phyloP scores from a whole-genome alignment of 64 coral and sea anemone species.

The Montipora sp. region DNA sequence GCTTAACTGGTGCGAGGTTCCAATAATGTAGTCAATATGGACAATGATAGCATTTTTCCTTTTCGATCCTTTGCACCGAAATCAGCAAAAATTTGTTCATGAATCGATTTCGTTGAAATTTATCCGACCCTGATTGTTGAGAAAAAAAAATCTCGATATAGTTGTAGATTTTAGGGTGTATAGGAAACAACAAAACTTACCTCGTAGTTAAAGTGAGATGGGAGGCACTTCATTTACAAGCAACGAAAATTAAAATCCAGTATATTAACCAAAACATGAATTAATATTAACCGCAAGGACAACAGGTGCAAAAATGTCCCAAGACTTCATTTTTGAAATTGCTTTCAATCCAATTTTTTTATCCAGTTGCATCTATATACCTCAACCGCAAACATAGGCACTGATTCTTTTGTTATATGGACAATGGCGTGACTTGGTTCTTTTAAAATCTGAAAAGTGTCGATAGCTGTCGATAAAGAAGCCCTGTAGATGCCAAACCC shows the following conservation, averaged over 20 bases:
- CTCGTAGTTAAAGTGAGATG: neutral
- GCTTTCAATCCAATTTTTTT: slow-evolving; percentile 31
- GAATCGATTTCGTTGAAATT: too few relatives aligned
- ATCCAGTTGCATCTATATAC: neutral
- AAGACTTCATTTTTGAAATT: neutral
- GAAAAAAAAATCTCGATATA: neutral
- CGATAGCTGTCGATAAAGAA: too few relatives aligned
- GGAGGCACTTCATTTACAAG: neutral
- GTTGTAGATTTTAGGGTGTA: neutral
- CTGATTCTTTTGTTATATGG: neutral
- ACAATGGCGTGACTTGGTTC: neutral
- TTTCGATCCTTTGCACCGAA: neutral
- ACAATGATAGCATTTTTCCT: too few relatives aligned
- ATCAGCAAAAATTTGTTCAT: neutral
- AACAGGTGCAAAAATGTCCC: slow-evolving; percentile 20
- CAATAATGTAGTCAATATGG: too few relatives aligned
- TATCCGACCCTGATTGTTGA: neutral
- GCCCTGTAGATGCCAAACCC: too few relatives aligned
- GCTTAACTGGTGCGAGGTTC: too few relatives aligned
- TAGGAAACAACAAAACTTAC: neutral
- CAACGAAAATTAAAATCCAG: neutral
- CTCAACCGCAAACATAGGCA: slow-evolving; percentile 10
- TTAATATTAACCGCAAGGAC: neutral
- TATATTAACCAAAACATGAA: neutral
- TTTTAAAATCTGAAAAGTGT: neutral